phyloP scores from a whole-genome alignment of 2,113 vertebrate species.

The Setophaga petechia region DNA sequence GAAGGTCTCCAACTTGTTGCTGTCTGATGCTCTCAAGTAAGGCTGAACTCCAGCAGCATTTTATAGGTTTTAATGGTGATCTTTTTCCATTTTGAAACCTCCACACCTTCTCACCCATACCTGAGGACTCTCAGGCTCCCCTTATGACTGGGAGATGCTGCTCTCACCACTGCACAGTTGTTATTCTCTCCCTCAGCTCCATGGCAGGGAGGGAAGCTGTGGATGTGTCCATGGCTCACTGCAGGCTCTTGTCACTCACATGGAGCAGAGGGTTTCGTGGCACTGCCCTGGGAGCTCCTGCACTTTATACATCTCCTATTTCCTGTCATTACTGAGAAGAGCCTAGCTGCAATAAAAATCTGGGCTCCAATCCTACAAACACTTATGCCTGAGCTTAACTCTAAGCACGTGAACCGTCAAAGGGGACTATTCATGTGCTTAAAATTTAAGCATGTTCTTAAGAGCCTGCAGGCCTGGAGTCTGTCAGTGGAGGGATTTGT shows the following conservation, averaged over 20 bases:
- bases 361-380: constrained; percentile 55
- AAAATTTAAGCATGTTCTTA: constrained; percentile 66
- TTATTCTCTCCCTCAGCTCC: background rate
- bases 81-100: background rate
- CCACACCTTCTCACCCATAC: background rate
- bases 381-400: constrained; percentile 57
- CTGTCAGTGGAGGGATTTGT: constrained; percentile 42
- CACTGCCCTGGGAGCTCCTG: background rate
- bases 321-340: constrained; percentile 23
- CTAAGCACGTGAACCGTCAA: constrained; percentile 58
- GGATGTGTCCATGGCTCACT: rapidly evolving
- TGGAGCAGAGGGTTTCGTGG: background rate
- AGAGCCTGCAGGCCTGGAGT: constrained; percentile 33
- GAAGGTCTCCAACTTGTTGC: background rate
- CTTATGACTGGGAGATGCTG: background rate
- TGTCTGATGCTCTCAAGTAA: background rate
- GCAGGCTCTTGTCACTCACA: rapidly evolving
- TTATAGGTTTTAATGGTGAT: background rate
- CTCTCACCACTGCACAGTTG: background rate
- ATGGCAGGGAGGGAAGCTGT: background rate
- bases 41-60: background rate
- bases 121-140: background rate
- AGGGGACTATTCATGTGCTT: constrained; percentile 61
- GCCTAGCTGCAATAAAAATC: constrained; percentile 45
- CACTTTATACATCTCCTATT: background rate